These are phyloP conservation scores for Passer montanus DNA, from an alignment of 2,113 vertebrate genomes.

Conservation along the genomic window DNA sequence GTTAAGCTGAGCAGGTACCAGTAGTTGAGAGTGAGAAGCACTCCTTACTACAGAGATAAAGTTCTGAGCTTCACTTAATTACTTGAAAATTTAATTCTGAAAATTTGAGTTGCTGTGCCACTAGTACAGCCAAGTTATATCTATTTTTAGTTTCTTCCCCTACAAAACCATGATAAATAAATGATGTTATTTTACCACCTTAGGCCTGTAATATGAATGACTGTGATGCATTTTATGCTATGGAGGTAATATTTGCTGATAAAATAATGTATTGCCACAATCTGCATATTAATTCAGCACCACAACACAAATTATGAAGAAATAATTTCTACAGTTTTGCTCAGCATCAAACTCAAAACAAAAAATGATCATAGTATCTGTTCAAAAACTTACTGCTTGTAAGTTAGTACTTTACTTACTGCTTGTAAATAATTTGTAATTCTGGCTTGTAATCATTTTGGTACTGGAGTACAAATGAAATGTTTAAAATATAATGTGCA, in stretches of 20 bases:
- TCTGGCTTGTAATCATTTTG: neutral
- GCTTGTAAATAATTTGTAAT: neutral
- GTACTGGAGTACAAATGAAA: neutral
- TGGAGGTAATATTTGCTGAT: constrained; percentile 16
- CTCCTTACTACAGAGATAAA: neutral
- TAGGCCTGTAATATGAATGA: neutral
- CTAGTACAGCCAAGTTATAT: neutral
- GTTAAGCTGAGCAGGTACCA: neutral
- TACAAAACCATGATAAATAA: neutral
- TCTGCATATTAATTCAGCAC: constrained; percentile 53
- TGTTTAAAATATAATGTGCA: neutral
- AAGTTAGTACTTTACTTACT: no score
- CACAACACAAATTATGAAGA: constrained; percentile 18
- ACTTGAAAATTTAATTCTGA: neutral
- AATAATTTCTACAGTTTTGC: constrained; percentile 1
- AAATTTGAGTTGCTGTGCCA: neutral
- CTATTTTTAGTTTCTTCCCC: neutral
- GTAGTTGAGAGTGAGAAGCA: neutral
- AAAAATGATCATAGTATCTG: neutral
- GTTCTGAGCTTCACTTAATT: neutral
- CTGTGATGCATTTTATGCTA: neutral
- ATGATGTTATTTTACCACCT: neutral
- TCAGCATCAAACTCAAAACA: constrained; percentile 19
- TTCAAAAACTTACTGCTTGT: neutral
- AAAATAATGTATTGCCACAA: constrained; percentile 35